These are phyloP conservation scores for Microcaecilia unicolor DNA, from an alignment of 2,797 vertebrate genomes.

Conservation along the genomic window DNA sequence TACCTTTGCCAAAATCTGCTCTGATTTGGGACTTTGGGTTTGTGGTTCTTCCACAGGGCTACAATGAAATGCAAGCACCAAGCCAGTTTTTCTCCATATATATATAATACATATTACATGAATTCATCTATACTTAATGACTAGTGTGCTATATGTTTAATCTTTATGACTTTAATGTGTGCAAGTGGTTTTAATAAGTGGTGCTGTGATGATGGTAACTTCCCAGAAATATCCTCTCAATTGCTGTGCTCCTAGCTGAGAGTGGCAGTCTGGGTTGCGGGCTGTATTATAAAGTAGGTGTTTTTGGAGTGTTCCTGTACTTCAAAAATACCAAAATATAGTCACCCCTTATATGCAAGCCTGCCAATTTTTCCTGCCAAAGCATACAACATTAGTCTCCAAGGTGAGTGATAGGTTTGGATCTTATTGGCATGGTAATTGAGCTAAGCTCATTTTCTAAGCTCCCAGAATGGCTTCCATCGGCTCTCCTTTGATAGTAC, in stretches of 20 bases:
- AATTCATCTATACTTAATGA: conserved; percentile 59
- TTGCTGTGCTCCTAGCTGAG: conserved; percentile 52
- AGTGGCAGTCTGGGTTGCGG: conserved; percentile 15
- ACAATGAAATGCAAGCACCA: conserved; percentile 26
- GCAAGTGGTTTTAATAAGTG: conserved; percentile 60
- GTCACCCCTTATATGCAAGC: no score
- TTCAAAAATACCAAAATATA: conserved; percentile 38
- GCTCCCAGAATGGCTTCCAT: no score
- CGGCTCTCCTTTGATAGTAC: no score
- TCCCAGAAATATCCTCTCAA: conserved; percentile 51
- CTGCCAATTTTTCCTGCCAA: no score
- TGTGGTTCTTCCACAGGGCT: conserved; percentile 28
- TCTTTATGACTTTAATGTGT: conserved; percentile 63
- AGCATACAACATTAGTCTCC: no score
- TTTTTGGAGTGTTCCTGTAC: conserved; percentile 13
- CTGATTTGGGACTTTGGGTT: conserved; percentile 36
- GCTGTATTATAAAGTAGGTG: conserved; percentile 47
- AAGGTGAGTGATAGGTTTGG: no score
- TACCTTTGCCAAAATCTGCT: conserved; percentile 34
- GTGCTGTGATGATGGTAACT: conserved; percentile 50
- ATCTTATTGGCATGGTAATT: no score
- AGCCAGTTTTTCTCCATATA: conserved; percentile 29
- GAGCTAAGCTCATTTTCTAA: no score
- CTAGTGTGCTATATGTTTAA: conserved; percentile 61
- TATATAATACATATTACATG: conserved; percentile 56